Percentiles rank a stretch among this genome's conserved stretches.
phyloP scores from a whole-genome alignment of 2,797 vertebrate genomes.

The Catamblyrhynchus diadema region DNA sequence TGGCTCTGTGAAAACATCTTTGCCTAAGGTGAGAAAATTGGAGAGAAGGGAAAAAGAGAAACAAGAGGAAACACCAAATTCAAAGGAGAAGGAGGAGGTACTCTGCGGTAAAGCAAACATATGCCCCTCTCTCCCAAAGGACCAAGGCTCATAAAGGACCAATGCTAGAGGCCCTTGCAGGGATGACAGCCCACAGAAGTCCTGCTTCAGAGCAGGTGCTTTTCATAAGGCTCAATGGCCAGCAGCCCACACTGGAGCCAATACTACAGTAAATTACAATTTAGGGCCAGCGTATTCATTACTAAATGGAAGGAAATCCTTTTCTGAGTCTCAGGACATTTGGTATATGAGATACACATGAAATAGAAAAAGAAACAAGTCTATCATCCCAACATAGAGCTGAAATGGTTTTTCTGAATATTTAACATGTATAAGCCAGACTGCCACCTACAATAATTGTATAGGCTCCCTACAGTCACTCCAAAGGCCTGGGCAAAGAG shows the following conservation, averaged over 20 bases:
- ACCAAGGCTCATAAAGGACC: not conserved
- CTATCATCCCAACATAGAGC: not conserved
- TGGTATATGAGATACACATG: not conserved
- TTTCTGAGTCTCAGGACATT: not conserved
- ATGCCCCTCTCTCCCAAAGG: rapidly evolving
- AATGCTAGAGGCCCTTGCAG: not conserved
- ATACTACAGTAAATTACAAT: not conserved
- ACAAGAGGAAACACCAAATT: not conserved
- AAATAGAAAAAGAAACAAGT: not conserved
- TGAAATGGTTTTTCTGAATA: not conserved
- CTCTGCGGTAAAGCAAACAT: rapidly evolving
- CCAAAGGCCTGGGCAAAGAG: not conserved
- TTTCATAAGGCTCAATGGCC: not conserved
- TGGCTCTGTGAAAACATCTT: not conserved
- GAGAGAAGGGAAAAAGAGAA: not conserved
- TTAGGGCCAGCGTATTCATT: not conserved
- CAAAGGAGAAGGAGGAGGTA: not conserved
- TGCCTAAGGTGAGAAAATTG: not conserved
- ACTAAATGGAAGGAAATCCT: not conserved
- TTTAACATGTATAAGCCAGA: not conserved
- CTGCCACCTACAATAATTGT: not conserved
- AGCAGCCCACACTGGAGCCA: not conserved
- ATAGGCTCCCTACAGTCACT: not conserved
- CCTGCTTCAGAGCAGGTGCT: not conserved
- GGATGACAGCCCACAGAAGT: not conserved